Conservation (phyloP, 2,888 invertebrate genomes). For the Caenorhabditis zanzibari region DNA sequence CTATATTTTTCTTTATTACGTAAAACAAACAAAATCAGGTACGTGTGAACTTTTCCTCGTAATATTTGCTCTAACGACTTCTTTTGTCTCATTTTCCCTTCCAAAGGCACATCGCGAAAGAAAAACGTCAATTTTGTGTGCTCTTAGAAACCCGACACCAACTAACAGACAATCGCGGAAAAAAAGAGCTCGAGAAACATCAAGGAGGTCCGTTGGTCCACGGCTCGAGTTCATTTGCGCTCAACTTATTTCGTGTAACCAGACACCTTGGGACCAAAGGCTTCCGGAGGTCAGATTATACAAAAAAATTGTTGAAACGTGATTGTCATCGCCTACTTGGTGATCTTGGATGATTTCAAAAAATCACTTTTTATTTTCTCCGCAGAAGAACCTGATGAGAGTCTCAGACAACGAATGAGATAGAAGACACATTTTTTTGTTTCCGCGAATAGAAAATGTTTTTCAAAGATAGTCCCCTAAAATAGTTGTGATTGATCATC, state of each 20-base stretch:
- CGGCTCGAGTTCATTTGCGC: slow-evolving; percentile 13
- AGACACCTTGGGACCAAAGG: slow-evolving; percentile 36
- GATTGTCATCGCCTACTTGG: slow-evolving; percentile 7
- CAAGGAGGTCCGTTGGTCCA: slow-evolving; percentile 31
- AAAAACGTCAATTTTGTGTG: slow-evolving; percentile 34
- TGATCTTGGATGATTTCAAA: slow-evolving; percentile 30
- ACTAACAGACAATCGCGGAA: slow-evolving; percentile 26
- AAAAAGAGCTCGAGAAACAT: slow-evolving; percentile 25
- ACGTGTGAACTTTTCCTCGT: slow-evolving; percentile 28
- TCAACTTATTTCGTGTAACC: slow-evolving; percentile 36
- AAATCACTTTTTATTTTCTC: slow-evolving; percentile 4
- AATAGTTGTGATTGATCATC: neutral
- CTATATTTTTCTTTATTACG: slow-evolving; percentile 14
- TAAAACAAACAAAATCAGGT: slow-evolving; percentile 27
- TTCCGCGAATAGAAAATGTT: slow-evolving; percentile 2
- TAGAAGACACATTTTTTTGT: neutral
- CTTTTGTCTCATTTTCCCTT: neutral
- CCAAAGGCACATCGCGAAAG: neutral
- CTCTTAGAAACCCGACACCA: slow-evolving; percentile 26
- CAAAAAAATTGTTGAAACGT: slow-evolving; percentile 2
- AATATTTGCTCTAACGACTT: slow-evolving; percentile 23
- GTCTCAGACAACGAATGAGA: slow-evolving; percentile 31
- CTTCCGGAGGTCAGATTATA: slow-evolving; percentile 26
- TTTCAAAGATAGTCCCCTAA: neutral
- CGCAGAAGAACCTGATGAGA: slow-evolving; percentile 15